These are phyloP conservation scores for Dermolepida albohirtum DNA, from an alignment of 2,888 invertebrate species.

Conservation along the genomic window DNA sequence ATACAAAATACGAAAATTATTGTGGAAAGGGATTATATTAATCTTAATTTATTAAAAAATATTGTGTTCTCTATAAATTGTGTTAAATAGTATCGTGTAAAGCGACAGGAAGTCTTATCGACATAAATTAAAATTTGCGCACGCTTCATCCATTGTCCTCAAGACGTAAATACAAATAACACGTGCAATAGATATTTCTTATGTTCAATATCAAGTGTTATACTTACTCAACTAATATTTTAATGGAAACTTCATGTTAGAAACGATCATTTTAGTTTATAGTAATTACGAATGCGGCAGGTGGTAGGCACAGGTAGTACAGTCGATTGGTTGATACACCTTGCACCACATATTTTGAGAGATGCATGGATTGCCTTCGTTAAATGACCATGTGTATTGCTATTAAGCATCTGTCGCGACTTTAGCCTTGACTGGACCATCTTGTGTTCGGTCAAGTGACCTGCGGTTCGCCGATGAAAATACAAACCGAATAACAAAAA, in stretches of 20 bases:
- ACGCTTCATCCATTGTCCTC: too few species aligned
- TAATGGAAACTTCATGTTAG: constrained; percentile 54
- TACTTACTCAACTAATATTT: constrained; percentile 44
- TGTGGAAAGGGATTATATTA: too few species aligned
- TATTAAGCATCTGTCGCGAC: constrained; percentile 48
- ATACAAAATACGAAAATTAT: too few species aligned
- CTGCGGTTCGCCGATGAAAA: not conserved
- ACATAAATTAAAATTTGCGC: too few species aligned
- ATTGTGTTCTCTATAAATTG: too few species aligned
- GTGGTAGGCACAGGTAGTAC: constrained; percentile 57
- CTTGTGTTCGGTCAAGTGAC: constrained; percentile 23
- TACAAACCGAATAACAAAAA: constrained; percentile 26
- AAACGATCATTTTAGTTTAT: constrained; percentile 54
- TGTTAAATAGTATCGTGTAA: too few species aligned
- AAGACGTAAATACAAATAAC: too few species aligned
- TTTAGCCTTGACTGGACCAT: constrained; percentile 44
- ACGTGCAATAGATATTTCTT: too few species aligned
- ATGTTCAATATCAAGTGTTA: not conserved
- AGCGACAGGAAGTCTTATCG: too few species aligned
- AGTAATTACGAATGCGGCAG: constrained; percentile 56
- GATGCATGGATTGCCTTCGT: constrained; percentile 53
- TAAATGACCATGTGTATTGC: constrained; percentile 49
- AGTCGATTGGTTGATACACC: constrained; percentile 54
- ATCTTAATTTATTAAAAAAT: too few species aligned
- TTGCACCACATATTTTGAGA: constrained; percentile 54